Conservation (phyloP, 64 coral and sea anemone species). For the Astreopora myriophthalma region DNA sequence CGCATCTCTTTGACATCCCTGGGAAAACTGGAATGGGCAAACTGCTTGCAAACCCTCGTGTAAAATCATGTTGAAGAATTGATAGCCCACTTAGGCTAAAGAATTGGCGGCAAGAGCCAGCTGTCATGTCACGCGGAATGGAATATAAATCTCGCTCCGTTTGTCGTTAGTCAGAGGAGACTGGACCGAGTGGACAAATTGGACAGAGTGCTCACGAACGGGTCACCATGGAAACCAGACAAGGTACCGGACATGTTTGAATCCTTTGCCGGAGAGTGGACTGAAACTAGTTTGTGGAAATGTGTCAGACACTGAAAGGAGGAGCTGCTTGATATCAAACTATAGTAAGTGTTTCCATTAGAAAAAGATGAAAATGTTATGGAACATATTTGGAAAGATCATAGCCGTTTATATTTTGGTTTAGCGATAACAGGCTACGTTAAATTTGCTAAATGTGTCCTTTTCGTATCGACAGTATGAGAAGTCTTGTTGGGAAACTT, state of each 20-base stretch:
- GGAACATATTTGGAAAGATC: too few species aligned
- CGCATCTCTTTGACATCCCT: not conserved
- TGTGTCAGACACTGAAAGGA: not conserved
- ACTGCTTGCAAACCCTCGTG: too few species aligned
- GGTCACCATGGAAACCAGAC: constrained; percentile 24
- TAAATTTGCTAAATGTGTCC: too few species aligned
- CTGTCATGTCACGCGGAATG: not conserved
- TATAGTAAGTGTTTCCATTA: not conserved
- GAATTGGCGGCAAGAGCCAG: not conserved
- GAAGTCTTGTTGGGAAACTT: too few species aligned
- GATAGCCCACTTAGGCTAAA: too few species aligned
- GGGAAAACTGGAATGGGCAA: too few species aligned
- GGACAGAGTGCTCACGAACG: constrained; percentile 16
- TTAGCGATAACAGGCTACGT: too few species aligned
- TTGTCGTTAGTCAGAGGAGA: constrained; percentile 56
- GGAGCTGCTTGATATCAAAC: not conserved
- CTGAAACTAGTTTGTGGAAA: constrained; percentile 7
- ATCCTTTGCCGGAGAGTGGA: constrained; percentile 12
- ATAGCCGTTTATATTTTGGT: too few species aligned
- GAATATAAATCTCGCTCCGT: not conserved
- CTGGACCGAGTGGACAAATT: constrained; percentile 15
- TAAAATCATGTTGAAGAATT: not conserved
- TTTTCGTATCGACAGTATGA: too few species aligned
- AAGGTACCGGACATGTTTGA: constrained; percentile 5
- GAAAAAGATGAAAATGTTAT: too few species aligned